Evolutionary conservation across 1,140 invertebrate genomes (phyloP).

Genomic region (Tetramorium alpestre): DNA sequence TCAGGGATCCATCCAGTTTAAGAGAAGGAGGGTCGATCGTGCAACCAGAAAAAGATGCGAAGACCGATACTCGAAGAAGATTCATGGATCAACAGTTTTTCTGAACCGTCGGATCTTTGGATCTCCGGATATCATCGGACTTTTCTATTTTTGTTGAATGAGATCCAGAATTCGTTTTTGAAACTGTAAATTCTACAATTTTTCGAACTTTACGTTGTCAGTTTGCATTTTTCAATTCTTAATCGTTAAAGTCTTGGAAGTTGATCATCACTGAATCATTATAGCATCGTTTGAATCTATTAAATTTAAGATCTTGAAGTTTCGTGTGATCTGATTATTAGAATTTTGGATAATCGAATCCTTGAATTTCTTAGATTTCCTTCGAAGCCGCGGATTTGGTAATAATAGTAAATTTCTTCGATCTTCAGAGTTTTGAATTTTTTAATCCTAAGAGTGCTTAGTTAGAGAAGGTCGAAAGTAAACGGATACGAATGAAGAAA

Average conservation of each 20-base stretch:
- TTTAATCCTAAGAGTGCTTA: slow-evolving; percentile 7
- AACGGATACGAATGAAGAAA: slow-evolving; percentile 15
- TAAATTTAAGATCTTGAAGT: not conserved
- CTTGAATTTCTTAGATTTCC: not conserved
- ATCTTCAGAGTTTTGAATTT: not conserved
- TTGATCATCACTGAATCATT: not conserved
- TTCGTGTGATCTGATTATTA: not conserved
- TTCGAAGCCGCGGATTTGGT: not conserved
- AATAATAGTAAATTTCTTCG: not conserved
- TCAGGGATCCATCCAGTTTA: slow-evolving; percentile 27
- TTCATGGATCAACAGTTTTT: not conserved
- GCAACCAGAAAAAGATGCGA: slow-evolving; percentile 25
- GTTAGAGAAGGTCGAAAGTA: slow-evolving; percentile 59
- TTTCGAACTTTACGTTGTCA: not conserved
- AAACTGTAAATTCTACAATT: not conserved
- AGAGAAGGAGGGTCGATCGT: slow-evolving; percentile 2
- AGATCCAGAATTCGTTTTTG: not conserved
- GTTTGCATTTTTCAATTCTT: not conserved
- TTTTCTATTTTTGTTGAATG: not conserved
- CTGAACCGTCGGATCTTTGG: not conserved
- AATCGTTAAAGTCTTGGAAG: not conserved
- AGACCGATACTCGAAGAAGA: slow-evolving; percentile 21
- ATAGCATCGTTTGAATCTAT: not conserved
- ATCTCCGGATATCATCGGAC: not conserved
- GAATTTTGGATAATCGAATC: not conserved